Conservation (phyloP, 2,888 invertebrate genomes). For the Andrena bucephala region DNA sequence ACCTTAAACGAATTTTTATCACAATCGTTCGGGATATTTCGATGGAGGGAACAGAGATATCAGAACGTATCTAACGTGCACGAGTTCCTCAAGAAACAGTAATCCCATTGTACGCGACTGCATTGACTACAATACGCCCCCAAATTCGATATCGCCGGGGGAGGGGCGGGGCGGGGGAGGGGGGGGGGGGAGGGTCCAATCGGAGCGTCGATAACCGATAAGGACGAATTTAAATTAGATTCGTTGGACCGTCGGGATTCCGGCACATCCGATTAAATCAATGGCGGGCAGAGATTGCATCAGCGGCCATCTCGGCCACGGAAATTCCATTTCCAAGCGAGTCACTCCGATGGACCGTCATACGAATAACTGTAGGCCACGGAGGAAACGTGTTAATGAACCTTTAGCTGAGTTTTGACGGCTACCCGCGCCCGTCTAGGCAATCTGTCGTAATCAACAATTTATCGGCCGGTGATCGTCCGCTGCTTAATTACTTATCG, state of each 20-base stretch:
- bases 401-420: conserved; percentile 37
- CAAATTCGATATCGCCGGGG: neutral
- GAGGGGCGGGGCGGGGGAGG: too few species aligned
- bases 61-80: neutral
- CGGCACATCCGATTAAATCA: conserved; percentile 43
- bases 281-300: conserved; percentile 44
- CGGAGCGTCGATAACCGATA: conserved; percentile 14
- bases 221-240: conserved; percentile 46
- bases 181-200: too few species aligned
- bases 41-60: neutral
- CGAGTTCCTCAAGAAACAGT: neutral
- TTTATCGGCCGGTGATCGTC: conserved; percentile 45
- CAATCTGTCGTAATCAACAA: conserved; percentile 47
- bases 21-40: neutral
- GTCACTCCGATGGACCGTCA: conserved; percentile 31
- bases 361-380: conserved; percentile 9
- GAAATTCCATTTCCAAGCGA: conserved; percentile 60
- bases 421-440: neutral
- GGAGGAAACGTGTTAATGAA: conserved; percentile 60
- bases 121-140: neutral
- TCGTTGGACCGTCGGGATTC: conserved; percentile 33
- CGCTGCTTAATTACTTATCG: conserved; percentile 52
- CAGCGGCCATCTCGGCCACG: conserved; percentile 30
- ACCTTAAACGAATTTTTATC: neutral
- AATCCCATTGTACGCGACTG: neutral